Evolutionary conservation across 2,888 invertebrate species (phyloP), one percentile per base, ranked within the genome.

Genomic region (Athalia rosae): DNA sequence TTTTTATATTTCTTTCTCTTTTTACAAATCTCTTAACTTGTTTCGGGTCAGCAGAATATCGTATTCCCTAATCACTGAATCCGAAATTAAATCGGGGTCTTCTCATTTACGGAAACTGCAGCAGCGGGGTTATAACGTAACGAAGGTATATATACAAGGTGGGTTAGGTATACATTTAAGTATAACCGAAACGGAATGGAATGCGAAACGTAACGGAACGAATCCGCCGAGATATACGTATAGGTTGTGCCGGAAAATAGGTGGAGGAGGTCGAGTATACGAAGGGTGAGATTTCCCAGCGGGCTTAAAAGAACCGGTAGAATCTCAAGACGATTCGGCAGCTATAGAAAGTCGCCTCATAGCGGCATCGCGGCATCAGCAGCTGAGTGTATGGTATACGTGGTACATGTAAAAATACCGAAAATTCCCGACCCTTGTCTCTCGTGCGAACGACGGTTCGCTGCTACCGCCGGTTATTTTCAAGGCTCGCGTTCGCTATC

Each of bases 11-110:
- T 53, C 53, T 3, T 28, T 28, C 28, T 28, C 28, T 28, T 28
- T 2, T 28, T 28, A 0, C 28, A 28, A 0, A 28, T 28, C 28
- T 28, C 28, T 28, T 2, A 28, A 28, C 28, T 28, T 28, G 28
- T 28, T 28, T 28, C 28, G 28, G 28, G 28, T 28, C 28, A 28
- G 28, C 28, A 28, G 28, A 28, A 28, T 28, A 28, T 28, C 28
- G 28, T 28, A 28, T 28, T 28, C 58, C 56, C 58, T 71, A 56
- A 56, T 56, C 41, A 6, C 53, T 15, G 6, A 45, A 71, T 71
- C 69, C 56, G n/a, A 71, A 58, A 71, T 71, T 56, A 43, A 71
- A 71, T 71, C 58, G 69, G 58, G 58, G 69, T 58, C 69, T 58
- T 58, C 69, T 71, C 69, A 56, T 71, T 56, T 28, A 28, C 28